Evolutionary conservation across 2,888 invertebrate species (phyloP).

Genomic region (Campoplex nolae): DNA sequence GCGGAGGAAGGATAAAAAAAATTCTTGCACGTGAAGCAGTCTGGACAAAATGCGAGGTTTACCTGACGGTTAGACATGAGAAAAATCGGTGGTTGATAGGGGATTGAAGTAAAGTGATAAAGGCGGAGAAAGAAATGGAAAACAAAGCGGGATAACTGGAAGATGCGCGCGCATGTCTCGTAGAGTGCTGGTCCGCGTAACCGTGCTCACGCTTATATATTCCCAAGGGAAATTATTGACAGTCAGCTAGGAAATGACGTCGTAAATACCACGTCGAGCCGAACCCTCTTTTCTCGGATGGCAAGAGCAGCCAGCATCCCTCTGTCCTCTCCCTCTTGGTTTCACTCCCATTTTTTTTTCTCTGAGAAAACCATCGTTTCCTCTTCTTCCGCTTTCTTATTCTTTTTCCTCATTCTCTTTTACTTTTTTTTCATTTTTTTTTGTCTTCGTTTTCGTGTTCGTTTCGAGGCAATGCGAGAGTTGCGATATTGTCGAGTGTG

Average conservation of each 20-base stretch:
- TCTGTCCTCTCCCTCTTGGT: constrained; percentile 51
- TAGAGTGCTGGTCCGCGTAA: constrained; percentile 65
- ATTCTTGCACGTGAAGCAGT: constrained; percentile 19
- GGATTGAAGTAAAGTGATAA: constrained; percentile 66
- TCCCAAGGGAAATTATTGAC: constrained; percentile 84
- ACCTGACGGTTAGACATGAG: constrained; percentile 43
- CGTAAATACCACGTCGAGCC: constrained; percentile 82
- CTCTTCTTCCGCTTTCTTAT: constrained; percentile 64
- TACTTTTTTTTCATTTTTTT: constrained; percentile 42
- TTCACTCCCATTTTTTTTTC: constrained; percentile 52
- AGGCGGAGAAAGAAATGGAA: constrained; percentile 60
- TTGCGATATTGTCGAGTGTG: constrained; percentile 63
- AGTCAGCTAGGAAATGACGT: constrained; percentile 84
- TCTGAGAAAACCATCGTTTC: constrained; percentile 49
- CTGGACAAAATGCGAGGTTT: constrained; percentile 48
- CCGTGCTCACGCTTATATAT: constrained; percentile 77
- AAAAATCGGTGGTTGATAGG: constrained; percentile 16
- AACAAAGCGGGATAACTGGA: constrained; percentile 66
- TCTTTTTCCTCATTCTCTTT: constrained; percentile 56
- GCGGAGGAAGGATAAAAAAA: not conserved
- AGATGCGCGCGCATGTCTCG: constrained; percentile 67
- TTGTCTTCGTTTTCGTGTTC: constrained; percentile 66
- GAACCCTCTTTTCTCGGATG: constrained; percentile 72
- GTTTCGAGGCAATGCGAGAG: constrained; percentile 58
- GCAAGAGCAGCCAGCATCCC: constrained; percentile 56